Base-by-base conservation (phyloP, 2,797 vertebrate genomes). In the Simalia tracyae region DNA sequence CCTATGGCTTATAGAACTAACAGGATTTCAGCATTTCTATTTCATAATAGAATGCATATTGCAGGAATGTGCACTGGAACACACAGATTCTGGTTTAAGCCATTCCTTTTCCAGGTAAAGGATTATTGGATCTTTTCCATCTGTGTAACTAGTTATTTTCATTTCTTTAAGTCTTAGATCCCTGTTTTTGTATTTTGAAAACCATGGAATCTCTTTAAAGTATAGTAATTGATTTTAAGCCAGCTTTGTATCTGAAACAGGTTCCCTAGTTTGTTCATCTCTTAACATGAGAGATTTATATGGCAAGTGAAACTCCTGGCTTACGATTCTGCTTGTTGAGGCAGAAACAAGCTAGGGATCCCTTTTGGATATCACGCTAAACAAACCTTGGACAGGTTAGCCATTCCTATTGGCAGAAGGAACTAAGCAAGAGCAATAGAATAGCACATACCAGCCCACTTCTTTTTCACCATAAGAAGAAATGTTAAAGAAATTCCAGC, bases 401-500 rank as follows among this genome's bases (percentile, higher is more conserved):
- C 31, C 31, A 17, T 68, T 68, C 15, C n/a, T n/a, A 68, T 31
- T 68, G n/a, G 31, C n/a, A 68, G 12, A 36, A 68, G n/a, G 31
- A 31, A 15, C 28, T 15, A 68, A 68, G 31, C 28, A 68, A 68
- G 66, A 31, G n/a, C n/a, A 31, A 31, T 68, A 36, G 31, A 68
- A 68, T 31, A 68, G n/a, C n/a, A 68, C n/a, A 36, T 68, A 68
- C n/a, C 0, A 31, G 5, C 5, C n/a, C n/a, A 31, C n/a, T 31
- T 68, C 66, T 31, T 46, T 26, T 76, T n/a, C 31, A 28, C 9
- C 76, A 84, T 93, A 84, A 84, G n/a, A 0, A 91, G 96, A 93
- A 88, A n/a, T 92, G 14, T 95, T 9, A 72, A n/a, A 84, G 61
- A 60, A 86, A 76, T 94, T 91, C 94, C 15, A 9, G 1, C 28